Evolutionary conservation across 2,797 vertebrate species (phyloP), one percentile per base, ranked within the genome.

Genomic region (Sternotherus odoratus): DNA sequence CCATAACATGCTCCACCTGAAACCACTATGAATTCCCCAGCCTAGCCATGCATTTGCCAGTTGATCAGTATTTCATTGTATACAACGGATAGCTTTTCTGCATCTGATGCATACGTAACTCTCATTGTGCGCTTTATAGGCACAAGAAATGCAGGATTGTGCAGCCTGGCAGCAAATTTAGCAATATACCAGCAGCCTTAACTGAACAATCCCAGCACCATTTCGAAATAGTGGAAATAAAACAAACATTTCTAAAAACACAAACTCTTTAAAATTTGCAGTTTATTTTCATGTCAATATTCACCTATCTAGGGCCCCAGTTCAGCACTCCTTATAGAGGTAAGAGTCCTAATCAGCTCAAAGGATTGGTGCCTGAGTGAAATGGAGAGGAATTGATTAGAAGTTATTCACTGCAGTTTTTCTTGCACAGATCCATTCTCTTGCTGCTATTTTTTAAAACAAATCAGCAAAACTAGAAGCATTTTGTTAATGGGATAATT

Each of bases 381-480:
- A 46, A 24, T n/a, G 43, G 39, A 46, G 36, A 60, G 28, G 19
- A 83, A 83, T 56, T 79, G n/a, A 77, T 75, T 28, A 16, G 72
- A 24, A 12, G 5, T 9, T 21, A 19, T 75, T 12, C 5, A 7
- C 4, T 3, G 12, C n/a, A 8, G 7, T 33, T 50, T 24, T 26
- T 43, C 48, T 79, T 50, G 3, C 26, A 33, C 48, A 46, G 19
- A 46, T 78, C 6, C 83, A 79, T 93, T 93, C 93, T 93, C 94
- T 95, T 94, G 92, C 95, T 96, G 91, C 92, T 96, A 72, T 60
- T 53, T 53, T 53, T 53, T 89, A 89, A 93, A 93, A 84, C n/a
- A 66, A 43, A 72, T 51, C 72, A 51, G 57, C 75, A 50, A 60
- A 81, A 33, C 12, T 19, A 89, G 88, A 94, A 91, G 77, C 49